These are phyloP conservation scores for Spongilla lacustris DNA, from an alignment of 37 sponge, comb jelly and placozoan species.

Conservation along the genomic window DNA sequence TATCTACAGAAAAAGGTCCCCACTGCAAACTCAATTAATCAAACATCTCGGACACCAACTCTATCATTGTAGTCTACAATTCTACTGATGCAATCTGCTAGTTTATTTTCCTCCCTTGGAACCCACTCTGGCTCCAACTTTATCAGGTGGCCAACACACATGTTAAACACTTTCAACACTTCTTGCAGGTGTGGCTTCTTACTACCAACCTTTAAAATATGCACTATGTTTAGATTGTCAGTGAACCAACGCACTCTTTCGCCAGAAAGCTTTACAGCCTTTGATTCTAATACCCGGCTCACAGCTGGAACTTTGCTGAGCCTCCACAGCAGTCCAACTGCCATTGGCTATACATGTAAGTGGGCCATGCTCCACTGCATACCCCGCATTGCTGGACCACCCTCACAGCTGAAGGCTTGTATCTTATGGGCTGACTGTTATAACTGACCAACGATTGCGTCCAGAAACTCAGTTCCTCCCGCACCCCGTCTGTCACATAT, in stretches of 20 bases:
- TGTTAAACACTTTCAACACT: not conserved
- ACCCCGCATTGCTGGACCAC: not conserved
- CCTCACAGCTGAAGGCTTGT: slow-evolving; percentile 17
- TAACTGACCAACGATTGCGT: not conserved
- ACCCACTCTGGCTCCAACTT: slow-evolving; percentile 6
- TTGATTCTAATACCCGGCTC: not conserved
- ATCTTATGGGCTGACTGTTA: slow-evolving; percentile 5
- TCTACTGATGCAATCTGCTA: not conserved
- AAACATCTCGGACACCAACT: too few relatives aligned
- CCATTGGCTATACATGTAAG: not conserved
- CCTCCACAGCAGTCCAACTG: not conserved
- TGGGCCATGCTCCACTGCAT: not conserved
- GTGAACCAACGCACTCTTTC: slow-evolving; percentile 3
- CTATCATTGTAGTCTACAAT: slow-evolving; percentile 3
- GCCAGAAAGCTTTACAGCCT: not conserved
- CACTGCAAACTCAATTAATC: too few relatives aligned
- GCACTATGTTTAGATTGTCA: not conserved
- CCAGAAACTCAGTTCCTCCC: slow-evolving; percentile 1
- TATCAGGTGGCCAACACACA: not conserved
- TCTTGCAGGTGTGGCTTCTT: not conserved
- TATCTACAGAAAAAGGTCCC: too few relatives aligned
- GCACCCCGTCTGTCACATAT: not conserved
- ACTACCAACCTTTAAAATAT: slow-evolving; percentile 3
- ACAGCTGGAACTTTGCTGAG: not conserved
- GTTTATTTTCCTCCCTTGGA: not conserved